These are phyloP conservation scores for Hoplodrina blanda DNA, from an alignment of 2,888 invertebrate genomes.

Conservation along the genomic window DNA sequence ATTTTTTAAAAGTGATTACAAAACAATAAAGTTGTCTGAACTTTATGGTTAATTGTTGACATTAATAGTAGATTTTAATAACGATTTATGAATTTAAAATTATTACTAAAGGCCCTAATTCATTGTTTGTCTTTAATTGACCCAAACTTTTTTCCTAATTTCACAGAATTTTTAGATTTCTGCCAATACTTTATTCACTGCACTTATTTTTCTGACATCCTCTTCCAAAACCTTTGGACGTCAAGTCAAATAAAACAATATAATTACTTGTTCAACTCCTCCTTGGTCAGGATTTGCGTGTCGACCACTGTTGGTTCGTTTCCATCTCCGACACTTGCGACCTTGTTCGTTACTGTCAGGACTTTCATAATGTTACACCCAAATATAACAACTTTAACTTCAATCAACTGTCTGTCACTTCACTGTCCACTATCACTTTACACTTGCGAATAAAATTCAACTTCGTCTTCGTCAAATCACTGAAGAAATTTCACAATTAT, in stretches of 20 bases:
- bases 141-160: not conserved
- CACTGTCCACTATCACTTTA: constrained; percentile 61
- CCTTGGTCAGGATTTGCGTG: constrained; percentile 78
- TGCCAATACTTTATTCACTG: not conserved
- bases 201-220: not conserved
- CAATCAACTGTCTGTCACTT: constrained; percentile 41
- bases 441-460: constrained; percentile 35
- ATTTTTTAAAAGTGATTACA: not conserved
- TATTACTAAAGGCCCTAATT: not conserved
- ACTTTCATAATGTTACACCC: constrained; percentile 82
- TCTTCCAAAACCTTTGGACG: not conserved
- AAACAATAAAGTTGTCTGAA: not conserved
- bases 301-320: constrained; percentile 82
- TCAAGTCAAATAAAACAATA: not conserved
- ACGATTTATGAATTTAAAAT: not conserved
- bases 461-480: constrained; percentile 16
- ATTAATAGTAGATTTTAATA: too few relatives aligned
- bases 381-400: constrained; percentile 27
- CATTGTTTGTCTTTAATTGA: not conserved
- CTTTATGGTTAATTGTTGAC: too few relatives aligned
- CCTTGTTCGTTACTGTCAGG: constrained; percentile 81
- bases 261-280: constrained; percentile 85
- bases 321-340: constrained; percentile 79
- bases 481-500: constrained; percentile 24
- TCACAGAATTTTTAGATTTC: not conserved